Base-by-base conservation (phyloP, 2,888 invertebrate genomes). In the Podabrus alpinus region DNA sequence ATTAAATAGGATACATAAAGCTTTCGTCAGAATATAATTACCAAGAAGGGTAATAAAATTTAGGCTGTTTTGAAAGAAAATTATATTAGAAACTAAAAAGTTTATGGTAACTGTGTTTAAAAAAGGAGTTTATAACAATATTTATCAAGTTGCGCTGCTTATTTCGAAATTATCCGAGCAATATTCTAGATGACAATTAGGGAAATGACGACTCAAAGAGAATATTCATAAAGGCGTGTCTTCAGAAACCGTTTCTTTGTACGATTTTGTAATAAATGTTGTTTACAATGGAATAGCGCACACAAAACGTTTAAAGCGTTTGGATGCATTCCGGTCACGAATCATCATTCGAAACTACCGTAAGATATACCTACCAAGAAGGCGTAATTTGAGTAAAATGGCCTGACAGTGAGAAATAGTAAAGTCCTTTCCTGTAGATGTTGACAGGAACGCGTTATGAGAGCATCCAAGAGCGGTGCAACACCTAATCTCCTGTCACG, bases 371-470 rank as follows among this genome's bases (percentile, higher is more conserved):
- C 82, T 81, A 83, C 83, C 81, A 72, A 59, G 66, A 64, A 62
- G 80, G 80, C 77, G 82, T 83, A 85, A 85, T 86, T 86, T 85
- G 84, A 84, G 83, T 84, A 86, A 85, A 85, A 85, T 85, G 79
- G 82, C 79, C 81, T 83, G 86, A 86, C 86, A 85, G 83, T 85
- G 85, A 86, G 85, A 84, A 86, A 86, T 86, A 84, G 85, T 81
- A 77, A 80, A 80, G 83, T 82, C 84, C 85, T 81, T 85, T 85
- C 84, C 83, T 83, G 83, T 83, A 84, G 81, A 79, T 82, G 85
- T 83, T 84, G 85, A 86, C 85, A 85, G 83, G 79, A 79, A 80
- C 73, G 78, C 76, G 79, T 81, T 79, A 80, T 80, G 77, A 80
- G 77, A 74, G 79, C 66, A 71, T 71, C 76, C 61, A 74, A 68